Base-by-base conservation (phyloP, 2,113 vertebrate genomes). In the Perca fluviatilis region DNA sequence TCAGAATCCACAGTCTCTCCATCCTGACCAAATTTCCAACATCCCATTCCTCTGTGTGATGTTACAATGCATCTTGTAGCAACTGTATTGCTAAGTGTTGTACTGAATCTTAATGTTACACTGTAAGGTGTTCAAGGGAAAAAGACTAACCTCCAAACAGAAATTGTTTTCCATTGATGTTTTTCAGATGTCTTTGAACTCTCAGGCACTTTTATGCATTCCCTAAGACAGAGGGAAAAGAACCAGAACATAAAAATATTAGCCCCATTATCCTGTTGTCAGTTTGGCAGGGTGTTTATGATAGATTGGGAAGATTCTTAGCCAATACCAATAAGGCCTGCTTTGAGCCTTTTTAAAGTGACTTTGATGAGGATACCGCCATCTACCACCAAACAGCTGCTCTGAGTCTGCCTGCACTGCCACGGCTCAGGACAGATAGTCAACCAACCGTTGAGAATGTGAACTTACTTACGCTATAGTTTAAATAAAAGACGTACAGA, bases 121-220 rank as follows among this genome's bases (percentile, higher is more conserved):
- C 43, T 62, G 27, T 70, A 18, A 4, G 11, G 63, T 21, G 1
- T 76, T 0, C 27, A 66, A 36, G 5, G 14, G 23, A 76, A 66
- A 36, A 60, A 21, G 6, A 91, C 89, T 8, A 71, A 93, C 93
- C 93, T 84, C 93, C 85, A 92, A 94, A 71, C 67, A 91, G 8
- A 92, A 86, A 80, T 91, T 71, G 76, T 79, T 86, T 81, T 96
- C 95, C 95, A 96, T 96, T 77, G 84, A 62, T 80, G 72, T 63
- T 64, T 89, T 79, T 85, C 77, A 66, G 80, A 65, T 87, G 75
- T 85, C 10, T 6, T 43, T 65, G 50, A 84, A 66, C 23, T 74
- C 77, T 92, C 83, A 91, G 91, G 78, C 86, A 76, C 83, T 79
- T 76, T 88, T 82, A 85, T 86, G 77, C 88, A 93, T 92, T 86